Base-by-base conservation (phyloP, 2,888 invertebrate species). In the Agrochola macilenta region DNA sequence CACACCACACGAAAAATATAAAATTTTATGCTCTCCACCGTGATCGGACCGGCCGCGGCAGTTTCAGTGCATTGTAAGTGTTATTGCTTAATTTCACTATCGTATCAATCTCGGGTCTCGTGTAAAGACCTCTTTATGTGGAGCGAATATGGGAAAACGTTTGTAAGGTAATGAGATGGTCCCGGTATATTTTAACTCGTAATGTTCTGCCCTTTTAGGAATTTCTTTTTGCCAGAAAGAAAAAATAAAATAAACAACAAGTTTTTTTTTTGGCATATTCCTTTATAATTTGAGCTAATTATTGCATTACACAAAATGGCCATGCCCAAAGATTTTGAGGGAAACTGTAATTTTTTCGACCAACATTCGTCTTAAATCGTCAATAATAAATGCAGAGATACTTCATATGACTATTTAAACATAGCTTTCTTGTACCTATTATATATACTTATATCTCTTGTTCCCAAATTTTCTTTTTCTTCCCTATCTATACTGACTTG, bases 31-130 rank as follows among this genome's bases (percentile, higher is more conserved):
- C 91, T 89, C 91, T 91, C 89, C 92, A 90, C 91, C 90, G 91
- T 90, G 92, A 93, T 91, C 92, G 91, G 88, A 93, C 93, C 90
- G 93, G 88, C 91, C 91, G 91, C 90, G 93, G 88, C 91, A 91
- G 91, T 93, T 93, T 89, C 92, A 90, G 91, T 74, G 72, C 90
- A 93, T 92, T 94, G 90, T 95, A 95, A 96, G 93, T 95, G 96
- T 96, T 96, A 96, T 96, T 95, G 94, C 96, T 96, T 96, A 95
- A 96, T 96, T 96, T 94, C 89, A 93, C 94, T 94, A 95, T 95
- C 94, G 89, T 92, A 92, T 93, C 93, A 92, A 93, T 93, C 90
- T 90, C 87, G 84, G 90, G 89, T 86, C 86, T 68, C 80, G 60
- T 89, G 79, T 89, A 79, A 87, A 87, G 49, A 77, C 76, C 80